Evolutionary conservation across 2,113 vertebrate genomes (phyloP), one percentile per base, ranked within the genome.

Genomic region (Willisornis vidua): DNA sequence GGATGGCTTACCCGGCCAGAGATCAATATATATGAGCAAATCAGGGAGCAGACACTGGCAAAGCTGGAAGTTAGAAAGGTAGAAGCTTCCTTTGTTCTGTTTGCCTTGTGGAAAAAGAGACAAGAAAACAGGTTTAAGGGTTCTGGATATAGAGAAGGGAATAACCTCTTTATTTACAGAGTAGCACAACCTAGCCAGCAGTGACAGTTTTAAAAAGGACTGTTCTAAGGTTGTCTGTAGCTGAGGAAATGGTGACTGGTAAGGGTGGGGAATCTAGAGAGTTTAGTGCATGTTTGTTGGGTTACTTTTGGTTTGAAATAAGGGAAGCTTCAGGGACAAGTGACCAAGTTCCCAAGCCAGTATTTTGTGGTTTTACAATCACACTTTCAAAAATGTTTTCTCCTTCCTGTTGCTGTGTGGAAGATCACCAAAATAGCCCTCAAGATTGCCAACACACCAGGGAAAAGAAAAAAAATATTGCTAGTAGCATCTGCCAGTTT

Each of bases 351-450:
- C 92, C 75, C 87, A 88, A 95, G 63, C 57, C 80, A 76, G 79
- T 92, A 92, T 86, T 96, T 94, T 94, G 85, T 86, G 94, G 94
- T 94, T 97, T 95, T 92, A 94, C 68, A 94, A 81, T 95, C 95
- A 93, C 93, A 96, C 94, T 95, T 96, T 86, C 48, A 96, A 82
- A 97, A 97, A 76, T 87, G 89, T 91, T 94, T 91, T 94, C 77
- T 89, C 23, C 14, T 96, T 96, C 91, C 93, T 95, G 70, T 93
- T 94, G 83, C 92, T 94, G 66, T 57, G 77, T 3, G 10, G 83
- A 94, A 90, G 92, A 89, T 65, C 92, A 89, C 93, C 41, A 92
- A 93, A 96, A 96, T 96, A 96, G 74, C 76, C 66, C 66, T 29
- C 73, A 67, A 90, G 65, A 41, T 62, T 93, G 93, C 81, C 85